Base-by-base conservation (phyloP, 1,140 invertebrate species). In the Zeugodacus cucurbitae region DNA sequence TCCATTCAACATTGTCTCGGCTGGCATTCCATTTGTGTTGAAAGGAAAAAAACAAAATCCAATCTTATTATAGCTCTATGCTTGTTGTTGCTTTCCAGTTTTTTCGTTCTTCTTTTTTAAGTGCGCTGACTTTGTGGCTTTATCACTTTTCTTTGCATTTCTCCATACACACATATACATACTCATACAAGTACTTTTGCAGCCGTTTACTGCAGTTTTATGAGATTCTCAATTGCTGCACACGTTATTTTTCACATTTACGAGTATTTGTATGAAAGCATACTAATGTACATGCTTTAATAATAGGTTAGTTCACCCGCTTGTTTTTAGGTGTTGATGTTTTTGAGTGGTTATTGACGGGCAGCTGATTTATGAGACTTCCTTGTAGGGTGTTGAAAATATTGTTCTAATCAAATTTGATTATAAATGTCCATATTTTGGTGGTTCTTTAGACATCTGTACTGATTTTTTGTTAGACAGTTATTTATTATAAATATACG, bases 71-170 rank as follows among this genome's bases (percentile, higher is more conserved):
- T 74, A 20, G 20, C 32, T 44, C 5, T 29, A 4, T 82, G 26
- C 0, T 11, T n/a, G 7, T 34, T 82, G n/a, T 82, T 82, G 48
- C 1, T 54, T 20, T 54, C 14, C 7, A 54, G 14, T 54, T 26
- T 34, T 48, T 82, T n/a, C 74, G 41, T 48, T 82, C 74, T 44
- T 48, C 37, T 41, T 54, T 54, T 82, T 82, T 14, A 82, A 7
- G 41, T 48, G 37, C n/a, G 74, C 74, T 82, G 74, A 82, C 74
- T 82, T 82, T 82, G 74, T 82, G n/a, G 37, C 48, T 82, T 82
- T 82, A 48, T 48, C 3, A n/a, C 14, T 82, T 29, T 82, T 48
- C 11, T 14, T 1, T 29, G 3, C 22, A 82, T 82, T 54, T 82
- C 22, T 82, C 48, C 10, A 14, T 22, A 26, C 32, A 22, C 14